Conservation (phyloP, 2,888 invertebrate species). For the Drosophila borborema region DNA sequence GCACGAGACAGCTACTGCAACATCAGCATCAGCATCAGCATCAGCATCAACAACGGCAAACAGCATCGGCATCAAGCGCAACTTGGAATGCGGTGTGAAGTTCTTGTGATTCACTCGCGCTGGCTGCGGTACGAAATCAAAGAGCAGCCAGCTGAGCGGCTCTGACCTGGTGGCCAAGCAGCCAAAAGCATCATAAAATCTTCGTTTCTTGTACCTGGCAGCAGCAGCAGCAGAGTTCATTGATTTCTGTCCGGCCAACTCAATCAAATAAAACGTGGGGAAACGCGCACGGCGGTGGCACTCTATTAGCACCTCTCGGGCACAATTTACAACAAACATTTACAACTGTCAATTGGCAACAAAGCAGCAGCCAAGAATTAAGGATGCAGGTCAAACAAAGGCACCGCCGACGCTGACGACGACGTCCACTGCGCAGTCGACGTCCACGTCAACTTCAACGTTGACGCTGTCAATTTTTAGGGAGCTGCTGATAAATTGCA, state of each 20-base stretch:
- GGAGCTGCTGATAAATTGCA: constrained; percentile 69
- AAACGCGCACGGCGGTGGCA: constrained; percentile 81
- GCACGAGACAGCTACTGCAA: constrained; percentile 69
- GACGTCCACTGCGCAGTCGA: background rate
- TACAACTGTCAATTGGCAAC: constrained; percentile 83
- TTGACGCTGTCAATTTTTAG: constrained; percentile 41
- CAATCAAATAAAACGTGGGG: constrained; percentile 63
- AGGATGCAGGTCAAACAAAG: constrained; percentile 75
- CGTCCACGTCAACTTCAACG: background rate
- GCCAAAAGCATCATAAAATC: constrained; percentile 73
- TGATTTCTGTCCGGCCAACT: constrained; percentile 68
- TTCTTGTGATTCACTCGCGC: constrained; percentile 71
- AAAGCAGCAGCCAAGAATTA: constrained; percentile 68
- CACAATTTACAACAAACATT: constrained; percentile 81
- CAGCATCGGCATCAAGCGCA: constrained; percentile 17
- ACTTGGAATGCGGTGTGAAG: constrained; percentile 63
- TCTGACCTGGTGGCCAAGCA: constrained; percentile 29
- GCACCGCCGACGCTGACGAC: constrained; percentile 56
- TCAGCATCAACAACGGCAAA: background rate
- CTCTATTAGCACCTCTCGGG: constrained; percentile 82
- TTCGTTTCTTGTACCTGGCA: constrained; percentile 44
- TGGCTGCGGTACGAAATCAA: constrained; percentile 74
- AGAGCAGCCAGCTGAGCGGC: constrained; percentile 42
- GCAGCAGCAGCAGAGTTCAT: constrained; percentile 63
- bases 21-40: constrained; percentile 22